Conservation (phyloP, 2,888 invertebrate genomes). For the Lapara coniferarum region DNA sequence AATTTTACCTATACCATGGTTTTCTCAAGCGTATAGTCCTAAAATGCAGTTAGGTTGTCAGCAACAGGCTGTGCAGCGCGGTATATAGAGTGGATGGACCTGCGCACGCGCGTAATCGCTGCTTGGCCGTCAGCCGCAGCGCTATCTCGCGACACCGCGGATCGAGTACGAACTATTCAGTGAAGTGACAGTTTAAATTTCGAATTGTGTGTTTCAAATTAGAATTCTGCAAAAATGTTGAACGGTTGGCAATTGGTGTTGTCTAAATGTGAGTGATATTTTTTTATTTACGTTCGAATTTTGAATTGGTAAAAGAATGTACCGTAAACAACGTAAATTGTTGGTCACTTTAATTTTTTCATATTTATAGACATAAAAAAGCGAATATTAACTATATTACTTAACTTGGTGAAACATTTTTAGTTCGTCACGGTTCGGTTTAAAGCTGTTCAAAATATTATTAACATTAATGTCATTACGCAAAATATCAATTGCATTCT, state of each 20-base stretch:
- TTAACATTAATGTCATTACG: no score
- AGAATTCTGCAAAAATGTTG: slow-evolving; percentile 61
- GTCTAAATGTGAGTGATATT: slow-evolving; percentile 69
- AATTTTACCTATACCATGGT: neutral
- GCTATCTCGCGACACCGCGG: slow-evolving; percentile 10
- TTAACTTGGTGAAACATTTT: neutral
- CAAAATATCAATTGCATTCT: neutral
- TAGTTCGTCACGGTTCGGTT: neutral
- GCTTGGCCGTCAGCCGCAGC: slow-evolving; percentile 20
- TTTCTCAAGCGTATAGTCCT: neutral
- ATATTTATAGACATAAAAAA: no score
- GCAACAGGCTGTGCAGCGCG: slow-evolving; percentile 38
- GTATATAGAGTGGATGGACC: slow-evolving; percentile 66
- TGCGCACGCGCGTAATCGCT: slow-evolving; percentile 70
- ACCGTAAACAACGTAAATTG: no score
- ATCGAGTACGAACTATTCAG: neutral
- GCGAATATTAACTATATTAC: no score
- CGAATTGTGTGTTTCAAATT: slow-evolving; percentile 20
- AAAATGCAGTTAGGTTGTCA: slow-evolving; percentile 32
- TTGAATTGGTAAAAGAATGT: neutral
- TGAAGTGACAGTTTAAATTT: slow-evolving; percentile 20
- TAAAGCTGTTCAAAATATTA: neutral
- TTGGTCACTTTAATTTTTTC: no score
- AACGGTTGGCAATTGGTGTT: slow-evolving; percentile 74
- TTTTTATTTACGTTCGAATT: neutral